Percentiles rank a stretch among this genome's conserved stretches.
phyloP scores from a whole-genome alignment of 2,113 vertebrate species.

The Leuciscus idus region DNA sequence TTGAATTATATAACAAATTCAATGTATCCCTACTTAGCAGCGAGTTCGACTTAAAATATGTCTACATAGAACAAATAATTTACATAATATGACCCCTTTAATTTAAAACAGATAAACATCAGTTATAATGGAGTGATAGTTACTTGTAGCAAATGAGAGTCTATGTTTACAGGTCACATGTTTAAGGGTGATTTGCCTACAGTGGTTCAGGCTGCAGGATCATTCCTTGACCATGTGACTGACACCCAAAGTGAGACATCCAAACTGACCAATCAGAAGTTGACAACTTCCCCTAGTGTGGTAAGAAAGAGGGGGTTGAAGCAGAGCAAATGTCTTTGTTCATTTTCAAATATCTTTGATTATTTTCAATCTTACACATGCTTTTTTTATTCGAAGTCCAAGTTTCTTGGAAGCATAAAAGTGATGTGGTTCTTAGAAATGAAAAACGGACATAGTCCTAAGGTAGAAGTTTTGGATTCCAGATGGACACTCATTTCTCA shows the following conservation, averaged over 20 bases:
- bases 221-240: no score
- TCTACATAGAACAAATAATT: not conserved
- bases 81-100: not conserved
- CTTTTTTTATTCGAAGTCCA: not conserved
- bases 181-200: no score
- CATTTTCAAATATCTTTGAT: no score
- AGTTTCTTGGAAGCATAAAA: not conserved
- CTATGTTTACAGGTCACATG: not conserved
- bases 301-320: no score
- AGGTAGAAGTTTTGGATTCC: constrained; percentile 17
- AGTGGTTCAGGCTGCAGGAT: no score
- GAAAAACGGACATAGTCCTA: not conserved
- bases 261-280: no score
- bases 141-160: no score
- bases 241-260: no score
- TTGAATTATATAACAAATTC: not conserved
- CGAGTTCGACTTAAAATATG: not conserved
- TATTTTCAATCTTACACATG: not conserved
- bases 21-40: not conserved
- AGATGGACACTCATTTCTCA: constrained; percentile 29
- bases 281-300: no score
- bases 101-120: not conserved
- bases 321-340: no score
- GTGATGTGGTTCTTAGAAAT: not conserved
- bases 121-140: not conserved